Percentiles rank a stretch among this genome's conserved stretches.
Conservation (phyloP, 2,888 invertebrate species). For the Sisyra nigra region DNA sequence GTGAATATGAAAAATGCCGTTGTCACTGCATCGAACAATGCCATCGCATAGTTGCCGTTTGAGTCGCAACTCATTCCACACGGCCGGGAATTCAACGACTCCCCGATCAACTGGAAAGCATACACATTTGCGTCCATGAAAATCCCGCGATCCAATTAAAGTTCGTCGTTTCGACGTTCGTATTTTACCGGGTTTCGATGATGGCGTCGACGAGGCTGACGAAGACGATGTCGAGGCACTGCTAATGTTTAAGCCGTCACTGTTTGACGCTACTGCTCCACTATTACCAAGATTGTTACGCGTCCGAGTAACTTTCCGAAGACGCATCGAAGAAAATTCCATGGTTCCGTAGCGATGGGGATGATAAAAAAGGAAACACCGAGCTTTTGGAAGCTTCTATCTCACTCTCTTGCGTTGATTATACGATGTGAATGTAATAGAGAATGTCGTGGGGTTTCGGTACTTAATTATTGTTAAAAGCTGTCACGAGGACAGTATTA, state of each 20-base stretch:
- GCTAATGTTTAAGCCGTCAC: slow-evolving; percentile 14
- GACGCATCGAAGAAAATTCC: slow-evolving; percentile 1
- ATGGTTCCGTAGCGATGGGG: neutral
- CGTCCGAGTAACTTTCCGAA: slow-evolving; percentile 5
- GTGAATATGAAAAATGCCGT: slow-evolving; percentile 44
- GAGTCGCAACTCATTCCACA: slow-evolving; percentile 49
- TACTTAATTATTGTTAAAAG: neutral
- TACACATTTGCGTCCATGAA: slow-evolving; percentile 30
- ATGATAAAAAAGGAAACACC: neutral
- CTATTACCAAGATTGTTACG: slow-evolving; percentile 4
- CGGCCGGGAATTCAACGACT: slow-evolving; percentile 43
- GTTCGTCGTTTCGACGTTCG: neutral
- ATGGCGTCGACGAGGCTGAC: slow-evolving; percentile 5
- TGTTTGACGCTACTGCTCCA: slow-evolving; percentile 12
- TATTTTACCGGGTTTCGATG: slow-evolving; percentile 13
- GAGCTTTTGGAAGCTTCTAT: too few relatives aligned
- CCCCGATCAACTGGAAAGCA: slow-evolving; percentile 42
- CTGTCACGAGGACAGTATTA: slow-evolving; percentile 3
- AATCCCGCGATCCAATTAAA: neutral
- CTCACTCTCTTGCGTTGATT: neutral
- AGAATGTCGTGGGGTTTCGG: neutral
- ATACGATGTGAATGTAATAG: neutral
- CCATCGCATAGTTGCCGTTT: slow-evolving; percentile 56
- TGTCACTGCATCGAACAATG: slow-evolving; percentile 42
- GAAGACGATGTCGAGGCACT: slow-evolving; percentile 1